phyloP scores from a whole-genome alignment of 2,113 vertebrate species.

The Siniperca knerii region DNA sequence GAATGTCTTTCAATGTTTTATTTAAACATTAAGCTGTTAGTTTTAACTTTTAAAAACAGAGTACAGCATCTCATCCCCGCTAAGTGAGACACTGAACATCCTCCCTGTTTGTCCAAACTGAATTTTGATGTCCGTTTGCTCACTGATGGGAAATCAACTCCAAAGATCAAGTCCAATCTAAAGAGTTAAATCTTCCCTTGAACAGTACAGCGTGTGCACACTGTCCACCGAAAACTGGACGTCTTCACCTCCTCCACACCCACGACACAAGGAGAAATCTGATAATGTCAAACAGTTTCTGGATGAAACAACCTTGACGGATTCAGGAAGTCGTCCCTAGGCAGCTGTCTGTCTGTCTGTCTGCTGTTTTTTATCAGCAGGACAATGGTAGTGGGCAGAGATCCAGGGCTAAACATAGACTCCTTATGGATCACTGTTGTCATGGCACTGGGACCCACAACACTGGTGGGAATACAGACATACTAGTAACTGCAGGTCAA shows the following conservation, averaged over 20 bases:
- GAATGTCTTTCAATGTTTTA: neutral
- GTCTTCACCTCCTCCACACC: neutral
- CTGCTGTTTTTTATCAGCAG: constrained; percentile 55
- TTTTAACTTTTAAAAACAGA: constrained; percentile 26
- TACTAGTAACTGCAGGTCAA: neutral
- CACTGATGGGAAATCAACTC: constrained; percentile 6
- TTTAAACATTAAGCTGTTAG: constrained; percentile 30
- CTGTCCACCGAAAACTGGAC: neutral
- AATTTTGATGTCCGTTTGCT: constrained; percentile 29
- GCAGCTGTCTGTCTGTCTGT: constrained; percentile 42
- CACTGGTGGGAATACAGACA: constrained; percentile 29
- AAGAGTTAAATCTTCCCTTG: neutral
- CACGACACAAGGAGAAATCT: constrained; percentile 1
- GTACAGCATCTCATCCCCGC: neutral
- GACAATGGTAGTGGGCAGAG: constrained; percentile 63
- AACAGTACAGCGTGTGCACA: neutral
- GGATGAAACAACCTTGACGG: constrained; percentile 54
- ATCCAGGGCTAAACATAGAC: constrained; percentile 68
- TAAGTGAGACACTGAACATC: constrained; percentile 19
- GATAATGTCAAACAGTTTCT: neutral
- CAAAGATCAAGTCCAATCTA: constrained; percentile 7
- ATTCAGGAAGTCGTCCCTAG: constrained; percentile 29
- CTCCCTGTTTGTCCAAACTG: constrained; percentile 21
- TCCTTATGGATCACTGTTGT: constrained; percentile 42
- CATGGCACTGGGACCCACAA: constrained; percentile 50